Conservation (phyloP, 2,113 vertebrate species). For the Eulemur macaco region DNA sequence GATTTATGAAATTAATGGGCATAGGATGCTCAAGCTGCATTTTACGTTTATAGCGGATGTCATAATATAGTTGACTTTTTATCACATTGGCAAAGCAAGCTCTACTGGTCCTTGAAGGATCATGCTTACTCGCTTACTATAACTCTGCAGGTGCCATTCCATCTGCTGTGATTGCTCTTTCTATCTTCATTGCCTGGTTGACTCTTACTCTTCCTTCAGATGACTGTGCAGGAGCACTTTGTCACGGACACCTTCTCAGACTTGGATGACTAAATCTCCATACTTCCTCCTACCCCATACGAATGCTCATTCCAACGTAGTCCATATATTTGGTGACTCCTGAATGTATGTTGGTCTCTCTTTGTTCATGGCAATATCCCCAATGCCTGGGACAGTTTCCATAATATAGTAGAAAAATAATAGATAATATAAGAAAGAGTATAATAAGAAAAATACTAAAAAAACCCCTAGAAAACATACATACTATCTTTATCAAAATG, state of each 20-base stretch:
- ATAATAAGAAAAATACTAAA: background rate
- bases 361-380: background rate
- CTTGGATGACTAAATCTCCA: background rate
- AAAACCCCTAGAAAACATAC: background rate
- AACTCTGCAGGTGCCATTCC: background rate
- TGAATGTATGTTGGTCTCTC: background rate
- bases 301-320: background rate
- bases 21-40: background rate
- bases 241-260: background rate
- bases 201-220: background rate
- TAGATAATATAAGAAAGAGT: background rate
- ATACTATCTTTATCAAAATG: background rate
- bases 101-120: background rate
- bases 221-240: background rate
- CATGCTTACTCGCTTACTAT: background rate
- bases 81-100: background rate
- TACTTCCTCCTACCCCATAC: fast-evolving
- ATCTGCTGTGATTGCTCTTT: background rate
- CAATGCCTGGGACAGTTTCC: background rate
- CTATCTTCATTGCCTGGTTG: background rate
- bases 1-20: background rate
- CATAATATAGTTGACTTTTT: background rate
- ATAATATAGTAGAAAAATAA: background rate
- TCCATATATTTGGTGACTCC: background rate
- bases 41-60: background rate